Evolutionary conservation across 1,140 invertebrate species (phyloP).

Genomic region (Mercenaria mercenaria): DNA sequence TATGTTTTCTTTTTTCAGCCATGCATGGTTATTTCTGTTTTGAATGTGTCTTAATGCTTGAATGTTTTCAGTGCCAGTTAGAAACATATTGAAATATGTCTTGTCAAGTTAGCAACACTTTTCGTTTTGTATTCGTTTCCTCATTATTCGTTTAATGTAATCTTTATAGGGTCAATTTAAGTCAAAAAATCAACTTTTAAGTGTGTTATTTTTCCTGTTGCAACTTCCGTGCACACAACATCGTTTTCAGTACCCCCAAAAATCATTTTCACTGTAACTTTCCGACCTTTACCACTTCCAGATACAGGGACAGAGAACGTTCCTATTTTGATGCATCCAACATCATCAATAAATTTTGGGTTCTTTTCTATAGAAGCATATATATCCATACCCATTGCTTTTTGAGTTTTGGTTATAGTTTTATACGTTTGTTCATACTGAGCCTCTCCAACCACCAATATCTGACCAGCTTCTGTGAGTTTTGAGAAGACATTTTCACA

Average conservation of each 20-base stretch:
- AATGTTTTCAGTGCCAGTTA: too few relatives aligned
- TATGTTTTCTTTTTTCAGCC: too few relatives aligned
- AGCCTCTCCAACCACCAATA: neutral
- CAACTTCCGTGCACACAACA: constrained; percentile 10
- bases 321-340: constrained; percentile 46
- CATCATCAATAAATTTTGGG: constrained; percentile 28
- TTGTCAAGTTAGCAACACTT: too few relatives aligned
- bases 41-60: too few relatives aligned
- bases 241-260: constrained; percentile 46
- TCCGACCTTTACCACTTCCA: constrained; percentile 16
- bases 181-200: constrained; percentile 41
- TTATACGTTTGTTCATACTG: constrained; percentile 27
- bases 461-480: constrained; percentile 2
- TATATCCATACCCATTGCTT: neutral
- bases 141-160: too few relatives aligned
- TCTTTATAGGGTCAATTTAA: too few relatives aligned
- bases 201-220: constrained; percentile 30
- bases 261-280: constrained; percentile 30
- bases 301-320: constrained; percentile 12
- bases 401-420: neutral
- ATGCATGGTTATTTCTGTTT: too few relatives aligned
- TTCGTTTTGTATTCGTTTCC: too few relatives aligned
- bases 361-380: constrained; percentile 3
- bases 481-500: constrained; percentile 1
- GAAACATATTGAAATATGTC: too few relatives aligned